A percentile compares a stretch with the other conserved stretches of the same genome.
phyloP scores from a whole-genome alignment of 2,113 vertebrate species.

The Chauna torquata region DNA sequence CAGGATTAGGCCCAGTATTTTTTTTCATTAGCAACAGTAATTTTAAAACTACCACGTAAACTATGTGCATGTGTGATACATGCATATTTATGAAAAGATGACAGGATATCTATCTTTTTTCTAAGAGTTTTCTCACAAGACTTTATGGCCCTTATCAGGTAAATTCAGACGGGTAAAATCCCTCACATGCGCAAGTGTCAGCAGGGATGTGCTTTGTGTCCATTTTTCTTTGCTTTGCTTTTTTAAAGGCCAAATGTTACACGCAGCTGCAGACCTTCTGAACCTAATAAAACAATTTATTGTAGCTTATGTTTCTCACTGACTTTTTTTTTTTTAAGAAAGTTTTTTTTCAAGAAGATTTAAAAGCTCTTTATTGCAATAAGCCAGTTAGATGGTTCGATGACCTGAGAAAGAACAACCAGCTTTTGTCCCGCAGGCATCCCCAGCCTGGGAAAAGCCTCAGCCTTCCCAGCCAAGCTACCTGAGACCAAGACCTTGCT shows the following conservation, averaged over 20 bases:
- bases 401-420: neutral
- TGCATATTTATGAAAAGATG: neutral
- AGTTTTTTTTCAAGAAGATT: neutral
- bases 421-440: neutral
- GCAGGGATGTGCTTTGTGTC: neutral
- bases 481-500: neutral
- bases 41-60: neutral
- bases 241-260: neutral
- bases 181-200: neutral
- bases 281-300: neutral
- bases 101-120: neutral
- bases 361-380: neutral
- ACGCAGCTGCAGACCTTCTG: neutral
- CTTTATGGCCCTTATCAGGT: neutral
- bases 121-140: neutral
- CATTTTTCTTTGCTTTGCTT: fast-evolving
- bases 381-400: too few relatives aligned
- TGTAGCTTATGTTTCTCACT: neutral
- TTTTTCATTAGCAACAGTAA: neutral
- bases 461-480: neutral
- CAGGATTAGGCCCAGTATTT: neutral
- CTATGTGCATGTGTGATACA: fast-evolving
- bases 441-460: neutral
- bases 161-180: neutral
- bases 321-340: neutral